Base-by-base conservation (phyloP, 1,140 invertebrate species). In the Xylocopa sonorina region DNA sequence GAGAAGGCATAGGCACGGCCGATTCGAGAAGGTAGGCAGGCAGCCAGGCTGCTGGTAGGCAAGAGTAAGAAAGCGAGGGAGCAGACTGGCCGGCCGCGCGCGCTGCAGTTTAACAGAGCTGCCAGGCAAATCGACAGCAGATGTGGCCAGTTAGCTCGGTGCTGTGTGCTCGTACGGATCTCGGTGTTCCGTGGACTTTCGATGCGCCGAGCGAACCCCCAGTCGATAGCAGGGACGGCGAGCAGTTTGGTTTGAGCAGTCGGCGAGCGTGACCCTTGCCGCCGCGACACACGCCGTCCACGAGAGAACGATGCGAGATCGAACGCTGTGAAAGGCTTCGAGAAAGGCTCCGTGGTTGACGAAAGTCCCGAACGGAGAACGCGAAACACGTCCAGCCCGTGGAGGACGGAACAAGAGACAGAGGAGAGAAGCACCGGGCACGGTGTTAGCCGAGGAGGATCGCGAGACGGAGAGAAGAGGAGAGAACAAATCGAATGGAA, bases 91-190 rank as follows among this genome's bases (percentile, higher is more conserved):
- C 46, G 48, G 62, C 69, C 38, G 58, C 74, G 68, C 66, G 29
- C 80, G 60, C 60, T 72, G 60, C 72, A 77, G 73, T 74, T n/a
- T 67, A 66, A 67, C 73, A 57, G 55, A 71, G 53, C 64, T 63
- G 58, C 68, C 53, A 80, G n/a, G 80, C 75, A 84, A 80, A 87
- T 84, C 80, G 81, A 74, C 83, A 79, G 83, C 83, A 88, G 87
- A 88, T 88, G 85, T 84, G 78, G 83, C 81, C 85, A 88, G 87
- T 88, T 86, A 80, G 78, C 82, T 87, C 80, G 78, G 73, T 81
- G 86, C 68, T 78, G 79, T 83, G 80, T 79, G 46, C 78, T 83
- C 60, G 83, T 72, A 55, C 84, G 82, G 73, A 73, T 81, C 78
- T 34, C 50, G 18, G 53, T 38, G 58, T 69, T 24, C 32, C n/a